Percentiles rank a stretch among this genome's conserved stretches.
phyloP scores from a whole-genome alignment of 2,113 vertebrate species.

The Nesogale talazaci region DNA sequence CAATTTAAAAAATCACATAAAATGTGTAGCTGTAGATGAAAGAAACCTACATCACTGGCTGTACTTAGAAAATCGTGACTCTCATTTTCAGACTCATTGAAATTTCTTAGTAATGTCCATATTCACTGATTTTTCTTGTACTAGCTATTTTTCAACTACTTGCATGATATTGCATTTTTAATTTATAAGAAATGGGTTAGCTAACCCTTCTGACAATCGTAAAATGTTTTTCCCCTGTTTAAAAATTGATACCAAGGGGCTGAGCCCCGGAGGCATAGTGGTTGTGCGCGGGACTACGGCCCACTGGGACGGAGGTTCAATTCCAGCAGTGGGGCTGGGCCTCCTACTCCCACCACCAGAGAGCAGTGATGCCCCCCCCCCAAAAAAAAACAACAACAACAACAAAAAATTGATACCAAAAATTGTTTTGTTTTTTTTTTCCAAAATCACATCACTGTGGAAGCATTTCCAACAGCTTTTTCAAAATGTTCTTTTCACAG shows the following conservation, averaged over 20 bases:
- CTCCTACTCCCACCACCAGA: no score
- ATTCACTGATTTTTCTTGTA: background rate
- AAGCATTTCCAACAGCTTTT: constrained; percentile 29
- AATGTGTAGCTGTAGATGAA: background rate
- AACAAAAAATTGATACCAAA: no score
- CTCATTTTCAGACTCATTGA: constrained; percentile 14
- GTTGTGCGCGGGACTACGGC: no score
- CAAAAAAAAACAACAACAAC: no score
- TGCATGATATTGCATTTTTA: constrained; percentile 12
- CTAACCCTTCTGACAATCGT: background rate
- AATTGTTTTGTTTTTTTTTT: no score
- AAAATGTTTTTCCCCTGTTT: background rate
- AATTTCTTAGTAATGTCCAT: constrained; percentile 52
- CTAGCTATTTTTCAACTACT: constrained; percentile 40
- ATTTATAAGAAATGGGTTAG: constrained; percentile 12
- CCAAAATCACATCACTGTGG: background rate
- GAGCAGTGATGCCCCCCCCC: no score
- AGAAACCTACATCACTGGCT: background rate
- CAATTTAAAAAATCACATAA: constrained; percentile 3
- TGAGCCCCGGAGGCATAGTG: no score
- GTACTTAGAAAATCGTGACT: background rate
- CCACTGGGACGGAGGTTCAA: background rate
- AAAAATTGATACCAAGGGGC: background rate
- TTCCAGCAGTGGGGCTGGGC: no score
- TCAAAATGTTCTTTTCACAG: constrained; percentile 33